These are phyloP conservation scores for Dolichomitus sp. DNA, from an alignment of 2,888 invertebrate genomes.

Conservation along the genomic window DNA sequence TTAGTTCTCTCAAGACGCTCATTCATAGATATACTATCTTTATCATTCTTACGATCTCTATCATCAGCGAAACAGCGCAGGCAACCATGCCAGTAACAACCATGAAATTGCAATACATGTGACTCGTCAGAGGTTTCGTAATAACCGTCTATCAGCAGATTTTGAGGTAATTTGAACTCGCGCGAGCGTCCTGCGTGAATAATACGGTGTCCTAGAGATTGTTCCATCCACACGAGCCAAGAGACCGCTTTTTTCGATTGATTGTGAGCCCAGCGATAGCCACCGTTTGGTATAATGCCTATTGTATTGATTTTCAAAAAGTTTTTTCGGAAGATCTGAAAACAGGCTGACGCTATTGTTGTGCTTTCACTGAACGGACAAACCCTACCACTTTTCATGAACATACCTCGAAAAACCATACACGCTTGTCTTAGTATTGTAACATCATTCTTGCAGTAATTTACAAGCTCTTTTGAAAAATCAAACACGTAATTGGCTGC, in stretches of 20 bases:
- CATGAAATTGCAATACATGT: constrained; percentile 25
- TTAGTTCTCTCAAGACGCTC: constrained; percentile 23
- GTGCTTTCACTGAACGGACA: constrained; percentile 69
- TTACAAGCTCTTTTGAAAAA: constrained; percentile 74
- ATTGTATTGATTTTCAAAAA: constrained; percentile 48
- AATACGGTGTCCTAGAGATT: constrained; percentile 3
- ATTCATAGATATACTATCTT: background rate
- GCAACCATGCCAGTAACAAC: constrained; percentile 59
- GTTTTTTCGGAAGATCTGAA: constrained; percentile 42
- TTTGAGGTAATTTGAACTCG: constrained; percentile 31
- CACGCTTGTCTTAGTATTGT: constrained; percentile 75
- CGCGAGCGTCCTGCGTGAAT: constrained; percentile 39
- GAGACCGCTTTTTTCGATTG: constrained; percentile 42
- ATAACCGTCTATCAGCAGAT: constrained; percentile 45
- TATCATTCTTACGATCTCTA: background rate
- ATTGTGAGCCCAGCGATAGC: constrained; percentile 54
- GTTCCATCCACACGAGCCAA: constrained; percentile 24
- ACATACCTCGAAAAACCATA: constrained; percentile 61
- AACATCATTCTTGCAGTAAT: constrained; percentile 67
- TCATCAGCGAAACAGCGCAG: constrained; percentile 9
- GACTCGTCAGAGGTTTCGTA: background rate
- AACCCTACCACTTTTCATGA: constrained; percentile 62
- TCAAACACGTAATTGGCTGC: constrained; percentile 69
- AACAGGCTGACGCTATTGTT: constrained; percentile 56
- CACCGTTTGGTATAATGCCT: constrained; percentile 45